Evolutionary conservation across 2,888 invertebrate genomes (phyloP).

Genomic region (Altica lythri): DNA sequence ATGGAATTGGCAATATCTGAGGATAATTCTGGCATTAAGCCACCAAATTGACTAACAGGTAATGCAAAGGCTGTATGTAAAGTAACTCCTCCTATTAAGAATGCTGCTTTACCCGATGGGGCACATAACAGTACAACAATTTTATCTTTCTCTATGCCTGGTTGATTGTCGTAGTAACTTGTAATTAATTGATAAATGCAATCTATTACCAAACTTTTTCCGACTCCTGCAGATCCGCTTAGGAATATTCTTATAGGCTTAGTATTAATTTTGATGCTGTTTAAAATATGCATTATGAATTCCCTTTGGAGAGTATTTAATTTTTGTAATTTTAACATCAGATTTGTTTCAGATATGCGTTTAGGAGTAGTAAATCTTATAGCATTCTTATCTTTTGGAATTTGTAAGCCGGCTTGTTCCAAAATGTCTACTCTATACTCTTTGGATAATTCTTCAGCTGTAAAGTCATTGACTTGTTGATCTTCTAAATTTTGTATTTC

Average conservation of each 20-base stretch:
- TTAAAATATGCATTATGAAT: conserved; percentile 3
- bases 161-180: conserved; percentile 15
- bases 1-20: conserved; percentile 17
- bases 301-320: neutral
- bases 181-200: conserved; percentile 14
- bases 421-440: neutral
- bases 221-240: conserved; percentile 11
- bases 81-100: conserved; percentile 18
- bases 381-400: neutral
- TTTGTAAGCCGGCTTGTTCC: neutral
- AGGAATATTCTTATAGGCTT: conserved; percentile 1
- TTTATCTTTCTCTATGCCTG: conserved; percentile 17
- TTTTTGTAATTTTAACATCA: neutral
- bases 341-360: neutral
- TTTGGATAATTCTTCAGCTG: neutral
- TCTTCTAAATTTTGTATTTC: neutral
- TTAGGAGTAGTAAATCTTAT: neutral
- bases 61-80: conserved; percentile 20
- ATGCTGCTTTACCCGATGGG: conserved; percentile 27
- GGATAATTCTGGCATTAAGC: conserved; percentile 7
- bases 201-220: conserved; percentile 13
- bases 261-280: neutral
- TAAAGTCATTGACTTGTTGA: neutral
- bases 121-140: conserved; percentile 21
- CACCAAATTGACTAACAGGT: conserved; percentile 13